phyloP scores from a whole-genome alignment of 2,888 invertebrate genomes.

The Calephelis perditalis region DNA sequence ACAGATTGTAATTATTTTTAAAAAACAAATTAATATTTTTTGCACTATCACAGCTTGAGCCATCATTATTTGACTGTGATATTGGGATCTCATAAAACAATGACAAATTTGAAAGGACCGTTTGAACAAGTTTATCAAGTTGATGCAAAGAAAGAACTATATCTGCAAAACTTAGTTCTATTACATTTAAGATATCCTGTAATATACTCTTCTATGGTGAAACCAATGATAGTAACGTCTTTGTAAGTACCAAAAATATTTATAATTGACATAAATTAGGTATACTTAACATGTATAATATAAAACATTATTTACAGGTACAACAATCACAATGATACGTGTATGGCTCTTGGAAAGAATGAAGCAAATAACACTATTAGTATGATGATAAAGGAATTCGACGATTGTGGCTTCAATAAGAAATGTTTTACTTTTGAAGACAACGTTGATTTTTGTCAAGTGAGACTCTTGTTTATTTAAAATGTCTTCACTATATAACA shows the following conservation, averaged over 20 bases:
- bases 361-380: conserved; percentile 68
- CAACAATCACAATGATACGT: conserved; percentile 59
- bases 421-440: conserved; percentile 73
- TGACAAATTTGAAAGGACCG: conserved; percentile 78
- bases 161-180: conserved; percentile 78
- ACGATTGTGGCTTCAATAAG: conserved; percentile 69
- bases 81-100: conserved; percentile 82
- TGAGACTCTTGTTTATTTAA: conserved; percentile 34
- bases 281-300: conserved; percentile 9
- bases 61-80: conserved; percentile 80
- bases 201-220: conserved; percentile 80
- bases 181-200: conserved; percentile 80
- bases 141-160: conserved; percentile 75
- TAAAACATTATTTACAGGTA: conserved; percentile 39
- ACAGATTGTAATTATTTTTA: background rate
- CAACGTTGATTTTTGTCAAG: conserved; percentile 53
- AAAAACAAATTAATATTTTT: conserved; percentile 1
- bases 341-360: conserved; percentile 80
- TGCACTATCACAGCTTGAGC: conserved; percentile 58
- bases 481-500: background rate
- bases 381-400: conserved; percentile 67
- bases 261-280: background rate
- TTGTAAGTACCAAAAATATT: conserved; percentile 49
- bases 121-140: conserved; percentile 84
- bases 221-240: conserved; percentile 79